Base-by-base conservation (phyloP, 2,888 invertebrate species). In the Hyppa rectilinea region DNA sequence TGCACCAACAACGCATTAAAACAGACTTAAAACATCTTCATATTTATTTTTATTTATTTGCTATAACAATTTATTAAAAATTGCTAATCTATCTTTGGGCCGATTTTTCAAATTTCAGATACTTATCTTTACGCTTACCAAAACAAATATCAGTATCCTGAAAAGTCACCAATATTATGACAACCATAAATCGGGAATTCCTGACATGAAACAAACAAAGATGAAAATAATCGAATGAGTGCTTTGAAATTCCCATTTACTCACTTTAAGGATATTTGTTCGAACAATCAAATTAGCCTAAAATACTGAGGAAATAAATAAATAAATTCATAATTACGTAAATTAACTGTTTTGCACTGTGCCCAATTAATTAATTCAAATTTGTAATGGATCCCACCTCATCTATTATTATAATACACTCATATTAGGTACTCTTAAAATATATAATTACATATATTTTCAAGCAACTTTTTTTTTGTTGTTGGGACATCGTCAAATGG, bases 251-350 rank as follows among this genome's bases (percentile, higher is more conserved):
- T 34, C 17, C 26, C 10, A 14, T n/a, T 43, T 34, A 20, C 23
- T 34, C 5, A 60, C 50, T 34, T 31, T 31, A 31, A 20, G 43
- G 60, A 34, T 23, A 20, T 47, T 36, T 56, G 14, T 20, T 50
- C 6, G 0, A 26, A 45, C 20, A 26, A 6, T 45, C 4, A 26
- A 14, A 31, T 0, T 14, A n/a, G 10, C 10, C 36, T 29, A n/a
- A 36, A 65, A 38, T 29, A 12, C 17, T 20, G 7, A 45, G 36
- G 47, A 29, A 65, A 49, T 12, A 6, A 65, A 62, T 63, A 63
- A 49, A 47, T 36, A 49, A 12, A 62, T 9, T 60, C 23, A 34
- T 34, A 23, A 23, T 26, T 34, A 26, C 14, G 12, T 20, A 23
- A 38, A n/a, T n/a, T n/a, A n/a, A 60, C 34, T 20, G 26, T 29